Evolutionary conservation across 2,797 vertebrate genomes (phyloP), one percentile per base, ranked within the genome.

Genomic region (Aplochiton taeniatus): DNA sequence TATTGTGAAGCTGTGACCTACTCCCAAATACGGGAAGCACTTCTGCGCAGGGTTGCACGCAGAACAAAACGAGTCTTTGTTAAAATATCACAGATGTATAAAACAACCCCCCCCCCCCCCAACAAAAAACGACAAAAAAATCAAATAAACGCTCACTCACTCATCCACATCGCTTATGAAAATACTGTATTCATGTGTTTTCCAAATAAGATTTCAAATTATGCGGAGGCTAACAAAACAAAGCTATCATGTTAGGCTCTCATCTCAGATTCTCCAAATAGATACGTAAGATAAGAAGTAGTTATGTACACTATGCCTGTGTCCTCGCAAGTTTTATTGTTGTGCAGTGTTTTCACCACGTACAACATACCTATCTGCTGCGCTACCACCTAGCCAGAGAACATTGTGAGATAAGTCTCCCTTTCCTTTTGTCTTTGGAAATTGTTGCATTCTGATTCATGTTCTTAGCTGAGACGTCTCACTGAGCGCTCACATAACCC

Each of bases 381-480:
- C 57, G n/a, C n/a, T n/a, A 52, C 47, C 63, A 58, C 60, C 68
- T 79, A 44, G n/a, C 52, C 61, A 51, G 58, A 68, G 41, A 80
- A 73, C 41, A 77, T 68, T 79, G 72, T 43, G 72, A 80, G 79
- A 82, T 67, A 56, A 80, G 73, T 17, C 69, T 73, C 60, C n/a
- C 11, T 46, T 53, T 85, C 72, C 66, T 74, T 80, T 82, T 82
- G 74, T 83, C 82, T 85, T 79, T 73, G 9, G 85, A 83, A 83
- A 80, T 72, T 31, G 83, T 85, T 80, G 76, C 82, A 75, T 84
- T 87, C 81, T 83, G 87, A 89, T 86, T 89, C 79, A 81, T 84
- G 71, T 86, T 79, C 66, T 75, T 46, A 70, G 80, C 59, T 58
- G 4, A 41, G 78, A 72, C 77, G 78, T 80, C 85, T 82, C 16